These are phyloP conservation scores for Bucorvus abyssinicus DNA, from an alignment of 2,797 vertebrate species.

Conservation along the genomic window DNA sequence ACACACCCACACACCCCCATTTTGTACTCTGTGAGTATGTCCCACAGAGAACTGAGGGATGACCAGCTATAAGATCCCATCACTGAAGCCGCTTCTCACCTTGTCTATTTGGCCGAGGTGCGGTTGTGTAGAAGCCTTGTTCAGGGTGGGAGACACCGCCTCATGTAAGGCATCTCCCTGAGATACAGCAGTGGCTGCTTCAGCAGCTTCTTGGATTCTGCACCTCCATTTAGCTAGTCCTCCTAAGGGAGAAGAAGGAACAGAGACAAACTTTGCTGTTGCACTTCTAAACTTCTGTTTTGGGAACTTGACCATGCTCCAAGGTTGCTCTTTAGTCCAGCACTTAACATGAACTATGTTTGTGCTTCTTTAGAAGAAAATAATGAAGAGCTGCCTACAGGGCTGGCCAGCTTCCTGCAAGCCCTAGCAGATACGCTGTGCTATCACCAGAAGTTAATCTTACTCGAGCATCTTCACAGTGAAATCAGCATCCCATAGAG, in stretches of 20 bases:
- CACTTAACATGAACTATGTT: neutral
- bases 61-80: neutral
- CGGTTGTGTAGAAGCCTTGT: neutral
- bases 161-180: neutral
- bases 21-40: neutral
- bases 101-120: neutral
- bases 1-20: rapidly evolving
- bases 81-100: neutral
- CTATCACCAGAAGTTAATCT: neutral
- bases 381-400: neutral
- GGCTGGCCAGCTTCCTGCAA: neutral
- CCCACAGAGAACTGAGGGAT: neutral
- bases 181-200: neutral
- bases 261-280: neutral
- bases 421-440: neutral
- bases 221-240: neutral
- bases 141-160: neutral
- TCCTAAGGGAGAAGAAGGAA: neutral
- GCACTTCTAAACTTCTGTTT: neutral
- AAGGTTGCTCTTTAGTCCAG: neutral
- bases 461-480: neutral
- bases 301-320: neutral
- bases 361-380: neutral
- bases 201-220: neutral
- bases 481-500: neutral